phyloP scores from a whole-genome alignment of 2,113 vertebrate species.

The Sardina pilchardus region DNA sequence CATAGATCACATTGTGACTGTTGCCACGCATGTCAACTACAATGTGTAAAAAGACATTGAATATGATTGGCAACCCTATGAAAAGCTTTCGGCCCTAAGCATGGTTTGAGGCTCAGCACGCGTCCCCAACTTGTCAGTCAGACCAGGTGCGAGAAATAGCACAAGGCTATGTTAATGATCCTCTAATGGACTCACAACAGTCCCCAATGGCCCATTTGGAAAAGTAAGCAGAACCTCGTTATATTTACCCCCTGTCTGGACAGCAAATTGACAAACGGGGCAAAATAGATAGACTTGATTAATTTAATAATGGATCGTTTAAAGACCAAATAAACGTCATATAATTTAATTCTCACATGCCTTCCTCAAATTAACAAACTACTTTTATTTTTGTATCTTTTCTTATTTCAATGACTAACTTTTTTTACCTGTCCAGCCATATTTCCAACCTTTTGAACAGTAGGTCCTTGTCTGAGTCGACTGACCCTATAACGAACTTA shows the following conservation, averaged over 20 bases:
- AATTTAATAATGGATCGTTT: not conserved
- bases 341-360: not conserved
- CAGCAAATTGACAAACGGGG: conserved; percentile 53
- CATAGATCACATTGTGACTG: not conserved
- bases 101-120: conserved; percentile 45
- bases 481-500: too few species aligned
- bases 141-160: conserved; percentile 56
- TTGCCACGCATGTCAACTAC: not conserved
- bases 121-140: conserved; percentile 47
- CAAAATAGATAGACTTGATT: conserved; percentile 59
- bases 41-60: not conserved
- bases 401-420: not conserved
- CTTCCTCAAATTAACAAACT: too few species aligned
- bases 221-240: conserved; percentile 34
- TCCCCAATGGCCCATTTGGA: conserved; percentile 50
- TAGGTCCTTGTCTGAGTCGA: too few species aligned
- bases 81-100: not conserved
- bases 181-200: conserved; percentile 57
- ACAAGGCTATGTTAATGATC: conserved; percentile 54
- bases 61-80: conserved; percentile 34
- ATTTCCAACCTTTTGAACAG: not conserved
- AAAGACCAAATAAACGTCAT: not conserved
- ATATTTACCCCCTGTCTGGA: conserved; percentile 42
- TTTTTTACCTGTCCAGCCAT: too few species aligned
- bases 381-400: not conserved